Evolutionary conservation across 2,113 vertebrate genomes (phyloP), one percentile per base, ranked within the genome.

Genomic region (Saimiri boliviensis): DNA sequence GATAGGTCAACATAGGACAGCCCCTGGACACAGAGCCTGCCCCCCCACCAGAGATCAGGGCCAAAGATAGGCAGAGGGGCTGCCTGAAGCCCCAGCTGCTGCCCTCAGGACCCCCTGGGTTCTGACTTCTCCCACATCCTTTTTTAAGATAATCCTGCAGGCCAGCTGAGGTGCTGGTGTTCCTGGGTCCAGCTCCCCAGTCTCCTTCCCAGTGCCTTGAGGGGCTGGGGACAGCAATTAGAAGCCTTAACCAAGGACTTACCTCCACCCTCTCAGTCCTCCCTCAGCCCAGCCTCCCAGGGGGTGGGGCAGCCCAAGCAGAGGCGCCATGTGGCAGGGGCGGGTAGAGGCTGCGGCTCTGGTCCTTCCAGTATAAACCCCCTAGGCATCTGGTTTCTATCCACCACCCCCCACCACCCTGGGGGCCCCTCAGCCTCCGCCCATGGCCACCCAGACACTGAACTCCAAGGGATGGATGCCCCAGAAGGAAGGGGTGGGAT

Each of bases 361-460:
- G 98, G 97, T 95, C 98, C 98, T 98, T 98, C 97, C 98, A 98
- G 98, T 97, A 97, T 98, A 98, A 98, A 98, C 97, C 98, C 98
- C 98, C 98, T 95, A 98, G 98, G 98, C 98, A 98, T 98, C 98
- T 98, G 98, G 98, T 98, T 98, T 98, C 97, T 97, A 98, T 98
- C 98, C 98, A 97, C 98, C 93, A 70, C 97, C 95, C 93, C 87
- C 98, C 93, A 97, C 97, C 96, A 97, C 97, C 97, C 97, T 97
- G 95, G 97, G 97, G 98, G 98, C 98, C 98, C 96, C 96, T 97
- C 90, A 96, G 98, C 96, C 97, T 98, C 98, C 98, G 89, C 98
- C 98, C 97, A 97, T 97, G 97, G 98, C 98, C 98, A 98, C 98
- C 98, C 98, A 98, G 98, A 98, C 32, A 1, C 97, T 97, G 90